These are phyloP conservation scores for Lamellibrachia luymesi DNA, from an alignment of 1,140 invertebrate species.

Conservation along the genomic window DNA sequence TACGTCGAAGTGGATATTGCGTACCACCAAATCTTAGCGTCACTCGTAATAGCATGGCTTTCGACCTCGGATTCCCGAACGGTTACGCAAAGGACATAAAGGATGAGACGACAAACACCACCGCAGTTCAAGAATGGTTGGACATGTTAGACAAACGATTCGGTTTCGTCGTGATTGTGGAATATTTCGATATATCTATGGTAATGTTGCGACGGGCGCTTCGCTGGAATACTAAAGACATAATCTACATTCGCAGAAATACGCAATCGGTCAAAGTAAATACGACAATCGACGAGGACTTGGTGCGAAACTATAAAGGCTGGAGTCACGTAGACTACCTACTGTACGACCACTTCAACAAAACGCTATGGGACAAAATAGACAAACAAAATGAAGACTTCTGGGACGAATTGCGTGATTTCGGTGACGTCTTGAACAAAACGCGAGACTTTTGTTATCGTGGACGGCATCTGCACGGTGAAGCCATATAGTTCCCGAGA, in stretches of 20 bases:
- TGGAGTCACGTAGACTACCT: slow-evolving; percentile 9
- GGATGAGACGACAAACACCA: neutral
- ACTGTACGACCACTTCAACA: slow-evolving; percentile 24
- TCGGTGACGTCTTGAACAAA: slow-evolving; percentile 2
- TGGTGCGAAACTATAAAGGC: neutral
- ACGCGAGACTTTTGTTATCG: neutral
- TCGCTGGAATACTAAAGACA: slow-evolving; percentile 59
- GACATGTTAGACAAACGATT: neutral
- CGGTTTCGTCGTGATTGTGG: slow-evolving; percentile 58
- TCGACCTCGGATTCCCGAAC: slow-evolving; percentile 13
- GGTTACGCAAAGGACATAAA: neutral
- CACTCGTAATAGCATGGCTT: slow-evolving; percentile 24
- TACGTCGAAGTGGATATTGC: slow-evolving; percentile 35
- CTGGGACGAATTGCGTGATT: slow-evolving; percentile 18
- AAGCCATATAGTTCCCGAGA: neutral
- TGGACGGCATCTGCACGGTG: neutral
- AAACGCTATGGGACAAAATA: slow-evolving; percentile 19
- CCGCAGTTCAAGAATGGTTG: neutral
- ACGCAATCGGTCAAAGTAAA: neutral
- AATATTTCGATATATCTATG: slow-evolving; percentile 62
- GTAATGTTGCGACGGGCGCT: slow-evolving; percentile 58
- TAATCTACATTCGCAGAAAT: slow-evolving; percentile 41
- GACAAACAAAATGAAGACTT: slow-evolving; percentile 2
- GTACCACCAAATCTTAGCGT: slow-evolving; percentile 49
- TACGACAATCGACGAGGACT: neutral